These are phyloP conservation scores for Plodia interpunctella DNA, from an alignment of 1,140 invertebrate species.

Conservation along the genomic window DNA sequence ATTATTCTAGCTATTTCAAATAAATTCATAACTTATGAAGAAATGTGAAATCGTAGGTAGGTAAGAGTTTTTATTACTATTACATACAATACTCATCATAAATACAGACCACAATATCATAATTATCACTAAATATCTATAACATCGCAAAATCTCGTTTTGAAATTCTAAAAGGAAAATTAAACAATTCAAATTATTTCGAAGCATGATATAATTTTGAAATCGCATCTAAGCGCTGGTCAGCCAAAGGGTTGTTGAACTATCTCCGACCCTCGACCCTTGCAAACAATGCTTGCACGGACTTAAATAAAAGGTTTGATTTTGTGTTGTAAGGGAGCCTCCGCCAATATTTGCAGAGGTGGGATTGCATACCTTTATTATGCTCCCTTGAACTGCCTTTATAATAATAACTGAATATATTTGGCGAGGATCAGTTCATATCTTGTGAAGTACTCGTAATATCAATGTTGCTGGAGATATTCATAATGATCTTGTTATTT, in stretches of 20 bases:
- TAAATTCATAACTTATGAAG: too few relatives aligned
- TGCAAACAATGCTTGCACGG: conserved; percentile 61
- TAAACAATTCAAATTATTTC: conserved; percentile 14
- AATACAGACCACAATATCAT: too few relatives aligned
- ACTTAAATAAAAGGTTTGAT: conserved; percentile 77
- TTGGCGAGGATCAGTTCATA: not conserved
- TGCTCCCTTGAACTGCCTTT: conserved; percentile 36
- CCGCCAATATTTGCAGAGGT: conserved; percentile 61
- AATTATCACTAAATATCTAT: too few relatives aligned
- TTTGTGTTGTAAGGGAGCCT: conserved; percentile 71
- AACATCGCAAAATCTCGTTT: not conserved
- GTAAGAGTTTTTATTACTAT: too few relatives aligned
- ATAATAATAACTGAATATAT: not conserved
- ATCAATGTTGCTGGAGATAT: too few relatives aligned
- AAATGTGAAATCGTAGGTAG: too few relatives aligned
- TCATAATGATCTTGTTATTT: too few relatives aligned
- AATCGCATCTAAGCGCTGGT: conserved; percentile 42
- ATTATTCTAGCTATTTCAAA: too few relatives aligned
- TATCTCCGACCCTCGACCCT: conserved; percentile 49
- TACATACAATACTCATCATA: too few relatives aligned
- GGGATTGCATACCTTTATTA: conserved; percentile 67
- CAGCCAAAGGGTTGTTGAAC: conserved; percentile 70
- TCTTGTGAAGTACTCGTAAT: not conserved
- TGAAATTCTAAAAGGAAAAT: not conserved
- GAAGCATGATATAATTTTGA: conserved; percentile 14